Evolutionary conservation across 2,113 vertebrate genomes (phyloP), one percentile per base, ranked within the genome.

Genomic region (Alces alces): DNA sequence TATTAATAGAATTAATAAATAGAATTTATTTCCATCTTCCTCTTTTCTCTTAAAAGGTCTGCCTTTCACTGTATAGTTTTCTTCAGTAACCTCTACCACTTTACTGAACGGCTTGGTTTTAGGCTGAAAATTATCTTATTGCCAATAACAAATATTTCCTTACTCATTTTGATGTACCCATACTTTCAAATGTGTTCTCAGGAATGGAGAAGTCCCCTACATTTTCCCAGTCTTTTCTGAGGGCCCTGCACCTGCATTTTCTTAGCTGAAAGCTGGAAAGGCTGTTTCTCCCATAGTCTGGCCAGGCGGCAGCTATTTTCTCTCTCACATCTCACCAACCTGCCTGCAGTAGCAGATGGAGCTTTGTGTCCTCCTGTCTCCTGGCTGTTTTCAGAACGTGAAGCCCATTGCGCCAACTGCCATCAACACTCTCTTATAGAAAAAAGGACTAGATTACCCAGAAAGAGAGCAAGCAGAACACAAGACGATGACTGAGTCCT

Each of bases 91-190:
- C 21, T 19, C 55, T 55, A 64, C 47, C n/a, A 47, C 83, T 86
- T 84, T 60, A 61, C 33, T 47, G 27, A 64, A 78, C 23, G 76
- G 27, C 36, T 86, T 91, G 45, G 88, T 50, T 76, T 85, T 64
- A 66, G 52, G 9, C 19, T 89, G 61, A 88, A 89, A 70, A 95
- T 83, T 33, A 66, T 84, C 50, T 94, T 95, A 93, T 96, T 85
- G 28, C 25, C 27, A 58, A 27, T 73, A 66, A 58, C 5, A 87
- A 79, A 28, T 3, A 2, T 50, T 60, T 58, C 85, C 57, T 58
- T 13, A 19, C 21, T 79, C 11, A 27, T 45, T 10, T 36, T 5
- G 27, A 85, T 30, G 36, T 9, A 91, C 39, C 21, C 47, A 90
- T 79, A 36, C 12, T 19, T 61, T 47, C 47, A 28, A 14, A 0